Conservation (phyloP, 2,888 invertebrate genomes). For the Aethes cnicana region DNA sequence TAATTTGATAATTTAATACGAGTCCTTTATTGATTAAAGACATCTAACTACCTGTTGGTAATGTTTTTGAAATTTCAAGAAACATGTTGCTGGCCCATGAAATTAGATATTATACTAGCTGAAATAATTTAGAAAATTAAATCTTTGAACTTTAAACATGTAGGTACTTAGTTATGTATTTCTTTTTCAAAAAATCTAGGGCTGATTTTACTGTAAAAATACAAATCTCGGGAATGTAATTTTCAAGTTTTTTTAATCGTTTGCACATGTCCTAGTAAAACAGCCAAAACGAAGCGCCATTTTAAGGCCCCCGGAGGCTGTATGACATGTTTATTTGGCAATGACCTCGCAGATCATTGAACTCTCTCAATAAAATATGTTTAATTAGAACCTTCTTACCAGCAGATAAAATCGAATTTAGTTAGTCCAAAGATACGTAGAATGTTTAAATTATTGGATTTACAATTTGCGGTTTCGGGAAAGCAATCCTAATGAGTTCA, state of each 20-base stretch:
- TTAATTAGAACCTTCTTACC: constrained; percentile 7
- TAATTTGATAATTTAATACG: too few relatives aligned
- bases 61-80: too few relatives aligned
- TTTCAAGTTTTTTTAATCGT: background rate
- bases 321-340: constrained; percentile 73
- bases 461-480: constrained; percentile 14
- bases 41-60: too few relatives aligned
- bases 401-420: background rate
- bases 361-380: constrained; percentile 39
- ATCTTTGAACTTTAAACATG: too few relatives aligned
- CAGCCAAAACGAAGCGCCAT: constrained; percentile 58
- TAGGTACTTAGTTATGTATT: too few relatives aligned
- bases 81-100: too few relatives aligned
- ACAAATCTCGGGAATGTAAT: too few relatives aligned
- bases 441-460: constrained; percentile 15
- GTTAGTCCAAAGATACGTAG: background rate
- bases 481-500: constrained; percentile 18
- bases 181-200: too few relatives aligned
- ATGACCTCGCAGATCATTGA: constrained; percentile 74
- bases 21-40: too few relatives aligned
- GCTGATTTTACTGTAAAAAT: too few relatives aligned
- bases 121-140: too few relatives aligned
- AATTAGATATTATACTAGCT: too few relatives aligned
- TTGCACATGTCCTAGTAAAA: constrained; percentile 22
- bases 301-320: constrained; percentile 63